Conservation (phyloP, 2,797 vertebrate genomes). For the Neoniphon sammara region DNA sequence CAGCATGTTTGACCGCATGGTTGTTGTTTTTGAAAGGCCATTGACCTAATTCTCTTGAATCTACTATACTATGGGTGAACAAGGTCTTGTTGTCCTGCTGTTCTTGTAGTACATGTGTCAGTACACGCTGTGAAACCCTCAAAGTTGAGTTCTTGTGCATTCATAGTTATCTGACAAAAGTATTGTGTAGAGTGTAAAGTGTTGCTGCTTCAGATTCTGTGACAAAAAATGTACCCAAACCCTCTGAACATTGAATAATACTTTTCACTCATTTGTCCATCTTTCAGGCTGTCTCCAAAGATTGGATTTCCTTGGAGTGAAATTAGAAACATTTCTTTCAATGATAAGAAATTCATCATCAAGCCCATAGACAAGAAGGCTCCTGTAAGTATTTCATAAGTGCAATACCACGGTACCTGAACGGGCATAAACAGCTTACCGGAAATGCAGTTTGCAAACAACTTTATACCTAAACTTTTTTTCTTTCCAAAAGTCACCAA, state of each 20-base stretch:
- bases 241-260: background rate
- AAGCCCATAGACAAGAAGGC: slow-evolving; percentile 97
- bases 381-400: slow-evolving; percentile 85
- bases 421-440: too few species aligned
- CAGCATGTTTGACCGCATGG: slow-evolving; percentile 37
- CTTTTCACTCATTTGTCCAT: background rate
- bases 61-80: slow-evolving; percentile 4
- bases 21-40: slow-evolving; percentile 57
- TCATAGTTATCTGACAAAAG: too few species aligned
- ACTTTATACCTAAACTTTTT: too few species aligned
- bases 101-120: background rate
- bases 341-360: slow-evolving; percentile 96
- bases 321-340: slow-evolving; percentile 97
- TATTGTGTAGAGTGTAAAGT: too few species aligned
- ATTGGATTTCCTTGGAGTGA: slow-evolving; percentile 99
- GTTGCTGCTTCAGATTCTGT: too few species aligned
- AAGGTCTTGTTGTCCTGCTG: background rate
- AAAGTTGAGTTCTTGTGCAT: too few species aligned
- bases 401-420: background rate
- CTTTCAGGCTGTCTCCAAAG: slow-evolving; percentile 91
- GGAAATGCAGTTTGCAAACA: too few species aligned
- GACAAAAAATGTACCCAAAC: too few species aligned
- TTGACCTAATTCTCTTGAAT: slow-evolving; percentile 43
- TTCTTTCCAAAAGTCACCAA: too few species aligned
- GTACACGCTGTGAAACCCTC: background rate